Percentiles rank a stretch among this genome's conserved stretches.
Evolutionary conservation across 2,888 invertebrate species (phyloP).

Genomic region (Diloba caeruleocephala): DNA sequence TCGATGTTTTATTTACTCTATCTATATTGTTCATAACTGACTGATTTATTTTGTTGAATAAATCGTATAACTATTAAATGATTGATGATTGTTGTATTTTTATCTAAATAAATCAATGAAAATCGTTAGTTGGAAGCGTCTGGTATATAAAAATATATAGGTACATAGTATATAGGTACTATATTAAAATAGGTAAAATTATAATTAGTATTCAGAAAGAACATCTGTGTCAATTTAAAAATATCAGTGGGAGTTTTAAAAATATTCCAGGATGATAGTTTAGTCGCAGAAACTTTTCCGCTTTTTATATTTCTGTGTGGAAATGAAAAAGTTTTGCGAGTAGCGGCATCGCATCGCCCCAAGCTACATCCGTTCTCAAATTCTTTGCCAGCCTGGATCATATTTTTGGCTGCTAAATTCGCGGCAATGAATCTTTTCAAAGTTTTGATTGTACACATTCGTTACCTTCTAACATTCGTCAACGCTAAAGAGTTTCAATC

Average conservation of each 20-base stretch:
- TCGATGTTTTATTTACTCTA: slow-evolving; percentile 18
- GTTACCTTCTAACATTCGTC: slow-evolving; percentile 80
- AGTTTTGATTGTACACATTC: slow-evolving; percentile 87
- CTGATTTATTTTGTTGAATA: slow-evolving; percentile 7
- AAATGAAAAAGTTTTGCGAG: slow-evolving; percentile 67
- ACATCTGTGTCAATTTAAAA: slow-evolving; percentile 26
- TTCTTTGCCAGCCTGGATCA: slow-evolving; percentile 73
- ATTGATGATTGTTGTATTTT: background rate
- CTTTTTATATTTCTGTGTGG: slow-evolving; percentile 62
- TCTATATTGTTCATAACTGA: slow-evolving; percentile 8
- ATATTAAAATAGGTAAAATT: background rate
- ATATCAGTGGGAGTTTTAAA: slow-evolving; percentile 33
- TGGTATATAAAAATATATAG: too few relatives aligned
- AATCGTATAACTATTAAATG: slow-evolving; percentile 1
- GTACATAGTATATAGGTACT: background rate
- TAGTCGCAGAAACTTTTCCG: slow-evolving; percentile 53
- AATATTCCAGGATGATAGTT: slow-evolving; percentile 56
- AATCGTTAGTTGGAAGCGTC: background rate
- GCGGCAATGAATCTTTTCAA: slow-evolving; percentile 83
- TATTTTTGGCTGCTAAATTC: slow-evolving; percentile 78
- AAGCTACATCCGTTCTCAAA: slow-evolving; percentile 66
- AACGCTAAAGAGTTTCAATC: slow-evolving; percentile 74
- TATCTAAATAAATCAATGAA: background rate
- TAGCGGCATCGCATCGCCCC: slow-evolving; percentile 56
- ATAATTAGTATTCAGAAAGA: slow-evolving; percentile 15